Evolutionary conservation across 2,113 vertebrate species (phyloP).

Genomic region (Apeltes quadracus): DNA sequence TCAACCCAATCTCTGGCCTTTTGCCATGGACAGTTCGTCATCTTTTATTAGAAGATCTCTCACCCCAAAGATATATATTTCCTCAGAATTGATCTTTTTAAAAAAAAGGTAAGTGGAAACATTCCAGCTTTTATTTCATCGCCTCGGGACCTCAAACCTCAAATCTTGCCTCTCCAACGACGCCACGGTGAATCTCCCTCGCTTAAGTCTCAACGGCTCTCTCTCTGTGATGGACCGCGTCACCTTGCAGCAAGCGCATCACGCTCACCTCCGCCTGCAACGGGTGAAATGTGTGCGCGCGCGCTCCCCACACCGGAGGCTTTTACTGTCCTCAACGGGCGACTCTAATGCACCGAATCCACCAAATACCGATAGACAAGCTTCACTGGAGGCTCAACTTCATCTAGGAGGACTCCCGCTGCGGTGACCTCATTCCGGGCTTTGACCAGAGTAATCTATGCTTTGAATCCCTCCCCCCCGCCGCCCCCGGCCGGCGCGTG

Average conservation of each 20-base stretch:
- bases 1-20: constrained; percentile 6
- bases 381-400: constrained; percentile 53
- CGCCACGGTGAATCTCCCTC: constrained; percentile 41
- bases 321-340: constrained; percentile 28
- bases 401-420: constrained; percentile 64
- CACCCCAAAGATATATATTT: constrained; percentile 1
- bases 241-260: constrained; percentile 14
- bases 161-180: not conserved
- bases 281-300: constrained; percentile 36
- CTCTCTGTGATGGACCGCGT: constrained; percentile 29
- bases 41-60: constrained; percentile 26
- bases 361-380: constrained; percentile 50
- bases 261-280: constrained; percentile 25
- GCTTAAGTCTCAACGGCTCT: constrained; percentile 16
- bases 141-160: constrained; percentile 8
- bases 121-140: constrained; percentile 26
- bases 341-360: constrained; percentile 40
- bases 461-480: constrained; percentile 61
- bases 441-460: constrained; percentile 71
- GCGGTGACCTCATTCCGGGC: constrained; percentile 74
- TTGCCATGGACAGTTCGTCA: not conserved
- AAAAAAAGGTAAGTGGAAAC: constrained; percentile 68
- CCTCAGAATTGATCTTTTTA: constrained; percentile 14
- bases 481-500: constrained; percentile 41
- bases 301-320: constrained; percentile 34